A percentile compares a stretch with the other conserved stretches of the same genome.
Conservation (phyloP, 2,888 invertebrate genomes). For the Aplocera efformata region DNA sequence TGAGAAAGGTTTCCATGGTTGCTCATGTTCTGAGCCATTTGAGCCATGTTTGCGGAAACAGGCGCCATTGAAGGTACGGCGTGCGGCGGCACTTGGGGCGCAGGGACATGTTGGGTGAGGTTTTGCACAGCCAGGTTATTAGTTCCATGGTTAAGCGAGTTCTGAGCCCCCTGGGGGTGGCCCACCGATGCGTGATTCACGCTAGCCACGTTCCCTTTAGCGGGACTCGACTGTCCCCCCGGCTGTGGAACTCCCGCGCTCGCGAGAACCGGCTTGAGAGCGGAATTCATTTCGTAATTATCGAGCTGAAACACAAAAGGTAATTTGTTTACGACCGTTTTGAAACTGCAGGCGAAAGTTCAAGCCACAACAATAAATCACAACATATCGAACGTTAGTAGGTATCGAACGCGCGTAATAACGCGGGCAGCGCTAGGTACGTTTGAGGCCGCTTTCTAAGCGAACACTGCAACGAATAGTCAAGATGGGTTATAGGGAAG, state of each 20-base stretch:
- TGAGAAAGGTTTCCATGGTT: slow-evolving; percentile 75
- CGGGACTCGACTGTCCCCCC: slow-evolving; percentile 68
- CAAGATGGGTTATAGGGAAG: slow-evolving; percentile 43
- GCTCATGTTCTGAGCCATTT: slow-evolving; percentile 77
- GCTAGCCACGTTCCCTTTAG: slow-evolving; percentile 68
- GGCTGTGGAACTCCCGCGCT: slow-evolving; percentile 71
- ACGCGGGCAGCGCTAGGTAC: slow-evolving; percentile 51
- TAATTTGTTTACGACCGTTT: slow-evolving; percentile 51
- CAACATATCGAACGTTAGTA: slow-evolving; percentile 49
- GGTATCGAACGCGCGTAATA: slow-evolving; percentile 65
- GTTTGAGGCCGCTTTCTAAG: slow-evolving; percentile 48
- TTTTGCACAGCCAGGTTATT: slow-evolving; percentile 67
- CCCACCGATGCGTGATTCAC: slow-evolving; percentile 66
- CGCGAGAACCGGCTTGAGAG: slow-evolving; percentile 81
- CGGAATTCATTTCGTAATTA: slow-evolving; percentile 74
- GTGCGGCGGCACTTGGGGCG: slow-evolving; percentile 54
- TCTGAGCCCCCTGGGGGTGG: slow-evolving; percentile 66
- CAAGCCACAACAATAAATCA: slow-evolving; percentile 75
- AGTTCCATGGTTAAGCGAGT: slow-evolving; percentile 55
- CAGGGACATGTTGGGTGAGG: slow-evolving; percentile 58
- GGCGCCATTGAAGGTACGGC: slow-evolving; percentile 74
- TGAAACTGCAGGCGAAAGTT: slow-evolving; percentile 62
- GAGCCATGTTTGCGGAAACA: slow-evolving; percentile 74
- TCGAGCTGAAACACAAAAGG: slow-evolving; percentile 62
- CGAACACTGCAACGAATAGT: slow-evolving; percentile 39